Evolutionary conservation across 1,140 invertebrate genomes (phyloP), one percentile per base, ranked within the genome.

Genomic region (Frieseomelitta varia): DNA sequence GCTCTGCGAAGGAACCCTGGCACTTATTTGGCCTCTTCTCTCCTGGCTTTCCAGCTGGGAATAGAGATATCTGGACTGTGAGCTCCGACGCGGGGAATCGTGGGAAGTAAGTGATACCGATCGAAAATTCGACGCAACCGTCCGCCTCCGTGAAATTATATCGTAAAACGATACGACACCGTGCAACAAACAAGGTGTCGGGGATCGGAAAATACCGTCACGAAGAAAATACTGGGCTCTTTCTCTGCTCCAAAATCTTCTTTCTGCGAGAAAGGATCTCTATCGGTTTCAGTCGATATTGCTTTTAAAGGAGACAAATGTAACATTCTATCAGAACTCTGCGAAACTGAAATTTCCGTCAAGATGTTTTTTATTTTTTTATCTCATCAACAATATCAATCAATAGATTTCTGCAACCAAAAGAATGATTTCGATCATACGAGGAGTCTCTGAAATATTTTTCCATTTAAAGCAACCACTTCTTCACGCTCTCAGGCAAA

Each of bases 11-110:
- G 79, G 53, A n/a, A 27, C 56, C 58, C 56, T 78, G 80, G 84
- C 92, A 88, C 85, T 92, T 91, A 91, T 91, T 92, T 81, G 88
- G 90, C 88, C 85, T 92, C 91, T 47, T 47, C 39, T 47, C 85
- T 84, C 76, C 68, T 56, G 75, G 68, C 69, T 81, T 84, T 89
- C 73, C 71, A 87, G 75, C 76, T 71, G 79, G 79, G 81, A 74
- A 79, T 65, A 88, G 53, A 88, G 87, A 81, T 81, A 86, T 82
- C 79, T 63, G 6, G 61, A 24, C 71, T n/a, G 71, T 34, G 51
- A 61, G 39, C 8, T 47, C 8, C 63, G 78, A 27, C 58, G 67
- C 39, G 27, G 55, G 63, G 61, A 83, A 84, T 89, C 88, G 88
- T 87, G 88, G 85, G 76, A 90, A 90, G 88, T 87, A 76, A 89